A percentile compares a stretch with the other conserved stretches of the same genome.
Conservation (phyloP, 2,113 vertebrate species). For the Cyphomyrus discorhynchus region DNA sequence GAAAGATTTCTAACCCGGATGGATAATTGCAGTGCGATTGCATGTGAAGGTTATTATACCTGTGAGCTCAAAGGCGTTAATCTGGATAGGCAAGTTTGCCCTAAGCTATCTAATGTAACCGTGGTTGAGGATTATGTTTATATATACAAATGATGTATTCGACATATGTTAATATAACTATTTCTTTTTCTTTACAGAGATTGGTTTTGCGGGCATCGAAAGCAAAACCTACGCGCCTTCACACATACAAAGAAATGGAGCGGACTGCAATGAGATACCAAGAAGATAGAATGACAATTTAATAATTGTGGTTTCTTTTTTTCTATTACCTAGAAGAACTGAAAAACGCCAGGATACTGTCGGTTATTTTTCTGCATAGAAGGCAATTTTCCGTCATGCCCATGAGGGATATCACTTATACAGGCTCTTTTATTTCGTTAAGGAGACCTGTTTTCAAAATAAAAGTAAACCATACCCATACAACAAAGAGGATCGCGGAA, state of each 20-base stretch:
- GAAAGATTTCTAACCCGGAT: not conserved
- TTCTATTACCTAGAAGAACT: not conserved
- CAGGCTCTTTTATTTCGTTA: not conserved
- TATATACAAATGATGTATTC: not conserved
- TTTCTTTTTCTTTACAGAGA: not conserved
- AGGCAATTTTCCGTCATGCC: not conserved
- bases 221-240: not conserved
- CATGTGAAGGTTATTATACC: not conserved
- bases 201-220: not conserved
- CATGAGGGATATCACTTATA: not conserved
- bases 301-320: not conserved
- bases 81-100: not conserved
- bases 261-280: not conserved
- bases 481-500: not conserved
- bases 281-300: not conserved
- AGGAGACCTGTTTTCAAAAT: not conserved
- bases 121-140: not conserved
- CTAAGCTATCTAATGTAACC: not conserved
- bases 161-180: not conserved
- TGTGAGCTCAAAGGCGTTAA: not conserved
- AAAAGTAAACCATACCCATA: not conserved
- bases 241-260: not conserved
- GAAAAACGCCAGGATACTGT: not conserved
- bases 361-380: not conserved
- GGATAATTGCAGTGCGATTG: not conserved